Percentiles rank a stretch among this genome's conserved stretches.
Evolutionary conservation across 92 coral and sea anemone species (phyloP).

Genomic region (Nematostella vectensis): DNA sequence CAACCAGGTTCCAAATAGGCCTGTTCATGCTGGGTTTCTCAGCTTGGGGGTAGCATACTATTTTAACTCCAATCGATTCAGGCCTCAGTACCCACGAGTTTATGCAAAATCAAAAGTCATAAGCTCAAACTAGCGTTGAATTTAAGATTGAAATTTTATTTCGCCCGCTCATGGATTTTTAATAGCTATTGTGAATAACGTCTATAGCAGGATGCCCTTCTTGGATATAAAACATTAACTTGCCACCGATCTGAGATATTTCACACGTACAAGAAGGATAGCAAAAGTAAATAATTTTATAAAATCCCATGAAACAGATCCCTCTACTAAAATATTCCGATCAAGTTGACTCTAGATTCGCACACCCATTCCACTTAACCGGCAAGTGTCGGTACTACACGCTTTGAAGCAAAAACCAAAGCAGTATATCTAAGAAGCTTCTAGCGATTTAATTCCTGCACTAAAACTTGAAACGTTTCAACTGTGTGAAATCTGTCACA

Average conservation of each 20-base stretch:
- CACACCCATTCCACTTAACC: conserved; percentile 31
- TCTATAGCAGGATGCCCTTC: no score
- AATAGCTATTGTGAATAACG: not conserved
- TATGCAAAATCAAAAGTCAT: conserved; percentile 7
- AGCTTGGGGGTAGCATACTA: not conserved
- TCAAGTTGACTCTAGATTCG: conserved; percentile 14
- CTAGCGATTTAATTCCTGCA: conserved; percentile 4
- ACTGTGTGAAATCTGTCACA: not conserved
- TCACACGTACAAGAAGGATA: no score
- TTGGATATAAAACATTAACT: no score
- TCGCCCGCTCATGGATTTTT: not conserved
- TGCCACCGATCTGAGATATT: no score
- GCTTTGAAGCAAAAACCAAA: not conserved
- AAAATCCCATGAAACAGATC: no score
- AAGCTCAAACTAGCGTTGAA: not conserved
- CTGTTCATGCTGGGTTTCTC: not conserved
- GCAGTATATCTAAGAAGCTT: not conserved
- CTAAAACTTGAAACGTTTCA: conserved; percentile 9
- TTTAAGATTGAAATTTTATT: not conserved
- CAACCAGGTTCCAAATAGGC: not conserved
- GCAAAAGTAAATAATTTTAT: no score
- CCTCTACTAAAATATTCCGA: conserved; percentile 36
- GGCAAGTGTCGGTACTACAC: conserved; percentile 19
- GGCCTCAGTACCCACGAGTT: no score
- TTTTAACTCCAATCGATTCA: not conserved